Base-by-base conservation (phyloP, 2,888 invertebrate genomes). In the Dicranocentrus wangi region DNA sequence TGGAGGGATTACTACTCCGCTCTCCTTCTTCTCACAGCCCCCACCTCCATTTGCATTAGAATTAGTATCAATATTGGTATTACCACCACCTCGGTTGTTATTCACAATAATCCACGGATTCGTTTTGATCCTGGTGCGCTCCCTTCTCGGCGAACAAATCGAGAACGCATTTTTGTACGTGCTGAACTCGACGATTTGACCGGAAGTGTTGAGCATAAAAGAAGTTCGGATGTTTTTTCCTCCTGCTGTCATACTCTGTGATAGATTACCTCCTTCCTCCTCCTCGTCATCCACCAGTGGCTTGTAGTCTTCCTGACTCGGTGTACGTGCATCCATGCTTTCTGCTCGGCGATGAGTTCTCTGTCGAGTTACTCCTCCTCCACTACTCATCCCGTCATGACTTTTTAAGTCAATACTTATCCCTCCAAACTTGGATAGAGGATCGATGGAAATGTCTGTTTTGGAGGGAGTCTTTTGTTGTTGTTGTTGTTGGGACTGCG, bases 91-190 rank as follows among this genome's bases (percentile, higher is more conserved):
- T 42, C 55, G 69, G 32, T 72, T 81, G 68, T 83, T 80, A 55
- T 39, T 73, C 70, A 86, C 39, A n/a, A 58, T 82, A 53, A 86
- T 83, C 86, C 85, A 85, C 3, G 85, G 86, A 82, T 86, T 86
- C 27, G 86, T 86, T 70, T 86, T 86, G 69, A 86, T 86, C 61
- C 84, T 42, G 7, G 86, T 85, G 25, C 86, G 69, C 73, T 84
- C 83, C 55, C 84, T 69, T 47, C 86, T 75, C 3, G 86, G 86
- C 15, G 86, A 86, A 61, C 82, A 86, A 61, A 86, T 77, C 27
- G 85, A 86, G 78, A 77, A 85, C 17, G 83, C 73, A 72, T 80
- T 80, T 77, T 83, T 83, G 55, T 63, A 71, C 69, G 77, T 73
- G 61, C 68, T 81, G 19, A 73, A 81, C 65, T 84, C 84, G 2